Evolutionary conservation across 2,113 vertebrate genomes (phyloP).

Genomic region (Pseudopodoces humilis): DNA sequence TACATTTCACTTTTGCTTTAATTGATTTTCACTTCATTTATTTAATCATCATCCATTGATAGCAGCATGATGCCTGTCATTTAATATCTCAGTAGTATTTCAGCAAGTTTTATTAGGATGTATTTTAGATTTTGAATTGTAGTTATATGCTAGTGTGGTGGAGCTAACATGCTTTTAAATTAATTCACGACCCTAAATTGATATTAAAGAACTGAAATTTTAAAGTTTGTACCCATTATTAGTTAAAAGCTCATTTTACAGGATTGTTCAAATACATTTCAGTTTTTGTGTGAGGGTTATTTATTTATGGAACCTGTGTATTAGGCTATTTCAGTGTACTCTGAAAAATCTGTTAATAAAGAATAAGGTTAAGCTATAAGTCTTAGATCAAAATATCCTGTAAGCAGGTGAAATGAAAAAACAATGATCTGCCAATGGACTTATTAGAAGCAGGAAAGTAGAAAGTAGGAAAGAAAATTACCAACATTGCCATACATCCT

Average conservation of each 20-base stretch:
- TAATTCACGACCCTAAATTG: background rate
- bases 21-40: background rate
- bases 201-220: background rate
- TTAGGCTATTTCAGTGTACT: background rate
- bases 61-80: background rate
- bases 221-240: background rate
- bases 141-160: background rate
- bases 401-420: background rate
- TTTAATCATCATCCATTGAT: background rate
- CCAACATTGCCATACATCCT: background rate
- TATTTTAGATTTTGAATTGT: background rate
- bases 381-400: background rate
- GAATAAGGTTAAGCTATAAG: background rate
- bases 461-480: background rate
- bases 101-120: background rate
- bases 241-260: background rate
- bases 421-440: background rate
- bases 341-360: background rate
- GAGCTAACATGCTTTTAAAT: background rate
- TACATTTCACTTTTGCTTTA: background rate
- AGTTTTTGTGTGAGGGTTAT: background rate
- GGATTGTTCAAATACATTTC: background rate
- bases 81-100: background rate
- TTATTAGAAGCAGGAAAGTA: background rate
- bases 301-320: background rate